Conservation (phyloP, 2,888 invertebrate species). For the Xylocampa areola region DNA sequence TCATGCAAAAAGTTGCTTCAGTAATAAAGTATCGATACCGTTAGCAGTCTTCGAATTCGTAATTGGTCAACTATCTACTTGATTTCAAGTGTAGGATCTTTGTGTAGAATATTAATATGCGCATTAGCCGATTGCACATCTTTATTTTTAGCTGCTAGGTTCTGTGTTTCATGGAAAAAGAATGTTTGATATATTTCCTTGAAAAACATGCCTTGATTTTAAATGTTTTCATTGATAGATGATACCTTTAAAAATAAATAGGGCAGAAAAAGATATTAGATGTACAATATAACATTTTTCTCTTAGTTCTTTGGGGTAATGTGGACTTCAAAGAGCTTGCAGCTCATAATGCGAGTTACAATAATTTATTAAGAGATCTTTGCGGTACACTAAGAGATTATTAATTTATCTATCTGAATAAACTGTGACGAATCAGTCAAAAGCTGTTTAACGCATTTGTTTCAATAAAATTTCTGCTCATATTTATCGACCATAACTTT, state of each 20-base stretch:
- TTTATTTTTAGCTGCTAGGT: slow-evolving; percentile 13
- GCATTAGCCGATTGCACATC: slow-evolving; percentile 18
- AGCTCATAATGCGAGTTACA: too few relatives aligned
- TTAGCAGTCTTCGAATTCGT: slow-evolving; percentile 40
- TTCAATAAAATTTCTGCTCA: background rate
- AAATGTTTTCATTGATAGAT: too few relatives aligned
- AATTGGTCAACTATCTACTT: slow-evolving; percentile 25
- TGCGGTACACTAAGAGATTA: slow-evolving; percentile 15
- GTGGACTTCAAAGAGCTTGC: too few relatives aligned
- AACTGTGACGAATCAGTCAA: slow-evolving; percentile 11
- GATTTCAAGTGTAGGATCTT: slow-evolving; percentile 47
- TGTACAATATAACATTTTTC: too few relatives aligned
- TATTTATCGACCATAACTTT: background rate
- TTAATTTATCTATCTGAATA: slow-evolving; percentile 9
- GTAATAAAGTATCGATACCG: slow-evolving; percentile 41
- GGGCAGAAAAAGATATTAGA: too few relatives aligned
- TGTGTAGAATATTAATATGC: slow-evolving; percentile 60
- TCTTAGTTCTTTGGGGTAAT: too few relatives aligned
- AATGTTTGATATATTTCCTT: too few relatives aligned
- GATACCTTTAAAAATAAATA: too few relatives aligned
- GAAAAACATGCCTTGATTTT: too few relatives aligned
- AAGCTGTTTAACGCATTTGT: slow-evolving; percentile 32
- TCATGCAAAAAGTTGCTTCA: slow-evolving; percentile 29
- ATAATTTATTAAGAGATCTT: slow-evolving; percentile 18
- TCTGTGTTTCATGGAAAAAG: slow-evolving; percentile 6